Evolutionary conservation across 2,888 invertebrate genomes (phyloP).

Genomic region (Julus scandinavius): DNA sequence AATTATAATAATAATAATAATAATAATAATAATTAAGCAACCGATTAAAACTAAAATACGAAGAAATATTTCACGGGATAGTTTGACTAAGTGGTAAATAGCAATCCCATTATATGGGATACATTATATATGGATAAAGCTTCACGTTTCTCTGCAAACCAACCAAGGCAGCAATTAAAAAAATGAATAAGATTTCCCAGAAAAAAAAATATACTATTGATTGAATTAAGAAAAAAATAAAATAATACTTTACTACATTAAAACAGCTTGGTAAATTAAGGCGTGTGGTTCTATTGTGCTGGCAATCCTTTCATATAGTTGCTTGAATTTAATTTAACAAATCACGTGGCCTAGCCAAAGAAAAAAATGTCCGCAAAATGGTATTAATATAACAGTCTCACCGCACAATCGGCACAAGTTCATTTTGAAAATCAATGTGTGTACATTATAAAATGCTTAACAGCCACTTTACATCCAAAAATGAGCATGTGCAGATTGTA

Average conservation of each 20-base stretch:
- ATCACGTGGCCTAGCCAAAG: neutral
- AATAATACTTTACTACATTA: constrained; percentile 50
- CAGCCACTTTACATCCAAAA: no score
- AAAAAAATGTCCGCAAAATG: neutral
- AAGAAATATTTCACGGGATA: constrained; percentile 51
- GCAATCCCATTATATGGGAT: constrained; percentile 50
- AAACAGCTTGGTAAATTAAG: constrained; percentile 43
- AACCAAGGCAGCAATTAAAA: constrained; percentile 52
- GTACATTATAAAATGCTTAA: no score
- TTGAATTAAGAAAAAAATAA: constrained; percentile 50
- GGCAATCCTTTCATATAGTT: neutral
- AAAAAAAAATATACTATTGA: constrained; percentile 50
- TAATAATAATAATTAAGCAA: constrained; percentile 50
- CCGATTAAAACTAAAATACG: constrained; percentile 51
- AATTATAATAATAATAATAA: constrained; percentile 36
- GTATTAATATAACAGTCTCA: neutral
- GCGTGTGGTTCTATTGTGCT: neutral
- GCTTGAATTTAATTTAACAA: neutral
- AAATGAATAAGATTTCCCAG: constrained; percentile 51
- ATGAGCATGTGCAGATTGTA: neutral
- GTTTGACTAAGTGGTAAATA: constrained; percentile 53
- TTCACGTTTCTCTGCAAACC: constrained; percentile 48
- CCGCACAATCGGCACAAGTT: no score
- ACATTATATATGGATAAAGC: constrained; percentile 50
- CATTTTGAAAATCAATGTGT: no score